Evolutionary conservation across 2,113 vertebrate species (phyloP), one percentile per base, ranked within the genome.

Genomic region (Eolophus roseicapilla): DNA sequence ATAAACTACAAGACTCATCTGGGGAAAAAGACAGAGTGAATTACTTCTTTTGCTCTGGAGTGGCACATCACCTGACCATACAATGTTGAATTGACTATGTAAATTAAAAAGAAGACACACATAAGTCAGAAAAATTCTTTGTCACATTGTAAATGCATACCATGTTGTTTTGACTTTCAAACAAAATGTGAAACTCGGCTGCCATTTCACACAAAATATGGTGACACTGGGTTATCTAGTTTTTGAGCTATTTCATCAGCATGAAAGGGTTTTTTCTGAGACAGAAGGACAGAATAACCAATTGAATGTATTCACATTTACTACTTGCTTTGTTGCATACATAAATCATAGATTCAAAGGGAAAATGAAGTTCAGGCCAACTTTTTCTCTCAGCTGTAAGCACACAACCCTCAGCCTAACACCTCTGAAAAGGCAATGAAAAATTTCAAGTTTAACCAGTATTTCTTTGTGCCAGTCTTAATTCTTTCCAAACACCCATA

Each of bases 201-300:
- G 74, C n/a, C 70, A 43, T 94, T 94, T 81, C 44, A 31, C 44
- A 85, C 91, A 93, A 96, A 96, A 93, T 94, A 89, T 41, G n/a
- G 52, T 91, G 86, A 95, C 50, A 92, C 13, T 81, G 28, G 63
- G 8, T 95, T 94, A 75, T 97, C 97, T 96, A 97, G 71, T 31
- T 97, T 89, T 92, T 95, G 89, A 97, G 79, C 63, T 96, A 95
- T 95, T 97, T 96, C 69, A 96, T 95, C 69, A 77, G 31, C 74
- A 79, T 87, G 70, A 93, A 80, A 60, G 35, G 4, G 6, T 3
- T 7, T 6, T 73, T 91, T 94, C 91, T 87, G 85, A 91, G 86
- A 73, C 27, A 95, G 55, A 93, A 24, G 83, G 75, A 71, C 67
- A 94, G 78, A 96, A 94, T 92, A 90, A 60, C 33, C 81, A 95